Percentiles rank a stretch among this genome's conserved stretches.
Evolutionary conservation across 1,140 invertebrate genomes (phyloP).

Genomic region (Neodiprion fabricii): DNA sequence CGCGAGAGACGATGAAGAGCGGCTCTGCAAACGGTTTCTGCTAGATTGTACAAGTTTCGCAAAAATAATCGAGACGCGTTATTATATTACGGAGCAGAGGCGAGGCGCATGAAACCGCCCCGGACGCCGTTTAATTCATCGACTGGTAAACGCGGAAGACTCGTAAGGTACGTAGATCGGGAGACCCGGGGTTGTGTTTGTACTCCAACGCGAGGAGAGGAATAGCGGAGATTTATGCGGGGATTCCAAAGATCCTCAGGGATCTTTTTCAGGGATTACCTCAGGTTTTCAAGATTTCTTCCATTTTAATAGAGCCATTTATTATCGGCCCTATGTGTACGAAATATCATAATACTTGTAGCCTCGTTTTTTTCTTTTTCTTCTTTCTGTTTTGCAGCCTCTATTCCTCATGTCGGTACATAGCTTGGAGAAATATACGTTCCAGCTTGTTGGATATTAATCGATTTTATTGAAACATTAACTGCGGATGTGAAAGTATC

Average conservation of each 20-base stretch:
- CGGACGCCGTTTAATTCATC: too few relatives aligned
- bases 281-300: background rate
- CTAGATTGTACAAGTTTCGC: background rate
- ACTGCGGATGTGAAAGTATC: too few relatives aligned
- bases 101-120: background rate
- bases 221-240: background rate
- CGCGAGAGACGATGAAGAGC: background rate
- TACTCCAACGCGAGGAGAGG: background rate
- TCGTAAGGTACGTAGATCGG: too few relatives aligned
- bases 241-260: background rate
- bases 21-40: background rate
- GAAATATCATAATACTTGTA: too few relatives aligned
- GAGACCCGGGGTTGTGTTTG: too few relatives aligned
- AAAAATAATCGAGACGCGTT: background rate
- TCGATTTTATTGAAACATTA: too few relatives aligned
- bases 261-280: constrained; percentile 1
- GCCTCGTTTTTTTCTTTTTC: too few relatives aligned
- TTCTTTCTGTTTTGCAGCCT: too few relatives aligned
- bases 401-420: too few relatives aligned
- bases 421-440: too few relatives aligned
- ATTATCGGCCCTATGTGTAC: background rate
- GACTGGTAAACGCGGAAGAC: too few relatives aligned
- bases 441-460: too few relatives aligned
- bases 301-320: background rate
- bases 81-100: background rate